Evolutionary conservation across 2,113 vertebrate genomes (phyloP).

Genomic region (Triplophysa siluroides): DNA sequence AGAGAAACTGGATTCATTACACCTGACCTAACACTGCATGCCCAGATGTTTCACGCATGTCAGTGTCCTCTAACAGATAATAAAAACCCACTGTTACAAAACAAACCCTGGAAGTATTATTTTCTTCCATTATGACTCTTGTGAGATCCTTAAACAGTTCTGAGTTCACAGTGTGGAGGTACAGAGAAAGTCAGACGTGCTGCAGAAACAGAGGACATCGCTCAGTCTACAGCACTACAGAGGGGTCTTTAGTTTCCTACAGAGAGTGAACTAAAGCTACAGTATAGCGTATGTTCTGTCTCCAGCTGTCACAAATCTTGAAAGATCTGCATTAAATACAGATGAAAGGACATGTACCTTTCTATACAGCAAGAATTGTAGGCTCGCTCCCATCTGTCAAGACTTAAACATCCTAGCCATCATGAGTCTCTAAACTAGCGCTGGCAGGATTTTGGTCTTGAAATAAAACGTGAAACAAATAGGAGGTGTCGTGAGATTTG

Average conservation of each 20-base stretch:
- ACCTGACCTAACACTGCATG: not conserved
- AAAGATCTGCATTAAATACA: constrained; percentile 15
- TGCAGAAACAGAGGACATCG: not conserved
- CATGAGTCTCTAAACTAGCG: too few species aligned
- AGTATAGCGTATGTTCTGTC: not conserved
- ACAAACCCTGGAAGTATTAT: too few species aligned
- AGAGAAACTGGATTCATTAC: not conserved
- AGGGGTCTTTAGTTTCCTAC: constrained; percentile 11
- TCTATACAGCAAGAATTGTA: not conserved
- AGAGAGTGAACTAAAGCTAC: constrained; percentile 40
- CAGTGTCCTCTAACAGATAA: not conserved
- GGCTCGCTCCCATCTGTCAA: not conserved
- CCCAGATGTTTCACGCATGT: not conserved
- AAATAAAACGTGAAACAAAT: not conserved
- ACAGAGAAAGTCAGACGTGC: not conserved
- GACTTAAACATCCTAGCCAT: too few species aligned
- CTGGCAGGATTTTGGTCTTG: not conserved
- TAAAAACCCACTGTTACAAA: too few species aligned
- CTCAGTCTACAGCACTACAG: too few species aligned
- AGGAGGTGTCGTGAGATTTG: not conserved
- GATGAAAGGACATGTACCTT: not conserved
- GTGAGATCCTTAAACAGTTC: not conserved
- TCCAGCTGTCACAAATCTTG: not conserved
- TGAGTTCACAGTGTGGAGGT: not conserved
- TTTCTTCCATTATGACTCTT: not conserved